Evolutionary conservation across 2,797 vertebrate species (phyloP).

Genomic region (Synanceia verrucosa): DNA sequence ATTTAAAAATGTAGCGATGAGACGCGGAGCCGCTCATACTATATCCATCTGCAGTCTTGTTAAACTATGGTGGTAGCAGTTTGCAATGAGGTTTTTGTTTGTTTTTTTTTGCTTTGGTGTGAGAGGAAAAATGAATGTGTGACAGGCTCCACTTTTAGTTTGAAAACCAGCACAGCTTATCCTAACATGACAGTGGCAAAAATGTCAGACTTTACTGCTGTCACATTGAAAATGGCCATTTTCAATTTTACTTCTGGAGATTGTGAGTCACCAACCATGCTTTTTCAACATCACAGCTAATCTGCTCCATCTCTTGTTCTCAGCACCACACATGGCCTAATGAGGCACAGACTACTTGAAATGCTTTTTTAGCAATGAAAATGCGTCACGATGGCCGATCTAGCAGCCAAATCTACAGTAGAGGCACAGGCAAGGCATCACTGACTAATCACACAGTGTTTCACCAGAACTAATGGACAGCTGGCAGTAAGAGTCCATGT

Average conservation of each 20-base stretch:
- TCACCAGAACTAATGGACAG: conserved; percentile 65
- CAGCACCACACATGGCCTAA: conserved; percentile 21
- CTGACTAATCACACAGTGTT: conserved; percentile 59
- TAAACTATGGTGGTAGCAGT: conserved; percentile 30
- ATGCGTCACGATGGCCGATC: conserved; percentile 31
- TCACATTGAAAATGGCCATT: conserved; percentile 31
- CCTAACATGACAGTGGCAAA: conserved; percentile 27
- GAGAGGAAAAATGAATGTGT: conserved; percentile 31
- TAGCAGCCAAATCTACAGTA: conserved; percentile 36
- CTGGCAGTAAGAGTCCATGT: conserved; percentile 68
- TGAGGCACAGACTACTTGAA: conserved; percentile 47
- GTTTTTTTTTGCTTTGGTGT: conserved; percentile 21
- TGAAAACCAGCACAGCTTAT: conserved; percentile 19
- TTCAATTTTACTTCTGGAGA: conserved; percentile 19
- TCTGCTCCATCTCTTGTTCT: conserved; percentile 40
- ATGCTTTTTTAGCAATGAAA: conserved; percentile 39
- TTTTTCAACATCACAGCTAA: conserved; percentile 40
- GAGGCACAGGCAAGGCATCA: conserved; percentile 40
- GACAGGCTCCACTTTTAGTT: conserved; percentile 38
- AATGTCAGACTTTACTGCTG: conserved; percentile 27
- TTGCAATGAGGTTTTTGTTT: conserved; percentile 23
- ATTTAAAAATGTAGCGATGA: conserved; percentile 21
- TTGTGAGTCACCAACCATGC: conserved; percentile 19
- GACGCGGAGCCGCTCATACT: not conserved
- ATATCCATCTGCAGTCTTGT: conserved; percentile 8